Percentiles rank a stretch among this genome's conserved stretches.
phyloP scores from a whole-genome alignment of 1,140 invertebrate genomes.

The Periplaneta americana region DNA sequence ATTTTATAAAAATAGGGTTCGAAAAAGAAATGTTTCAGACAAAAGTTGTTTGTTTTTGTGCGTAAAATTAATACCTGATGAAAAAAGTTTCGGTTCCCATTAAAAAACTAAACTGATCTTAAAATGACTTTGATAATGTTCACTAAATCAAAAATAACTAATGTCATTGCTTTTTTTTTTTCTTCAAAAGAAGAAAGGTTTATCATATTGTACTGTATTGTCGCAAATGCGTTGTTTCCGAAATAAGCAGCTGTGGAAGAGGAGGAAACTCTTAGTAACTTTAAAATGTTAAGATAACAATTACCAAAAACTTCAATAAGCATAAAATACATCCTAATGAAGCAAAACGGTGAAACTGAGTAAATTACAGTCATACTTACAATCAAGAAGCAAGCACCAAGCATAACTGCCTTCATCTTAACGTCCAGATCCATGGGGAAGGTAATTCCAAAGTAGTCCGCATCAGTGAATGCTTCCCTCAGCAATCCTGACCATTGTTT shows the following conservation, averaged over 20 bases:
- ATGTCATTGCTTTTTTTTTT: no score
- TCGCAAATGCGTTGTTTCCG: not conserved
- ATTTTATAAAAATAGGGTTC: no score
- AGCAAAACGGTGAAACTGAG: not conserved
- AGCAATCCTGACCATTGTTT: conserved; percentile 70
- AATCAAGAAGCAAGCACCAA: conserved; percentile 69
- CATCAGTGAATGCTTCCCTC: conserved; percentile 66
- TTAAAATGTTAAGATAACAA: not conserved
- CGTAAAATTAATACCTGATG: no score
- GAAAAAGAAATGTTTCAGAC: no score
- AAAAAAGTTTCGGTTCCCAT: no score
- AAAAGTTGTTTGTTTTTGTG: no score
- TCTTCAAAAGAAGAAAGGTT: conserved; percentile 20
- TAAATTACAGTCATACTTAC: conserved; percentile 43
- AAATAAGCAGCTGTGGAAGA: not conserved
- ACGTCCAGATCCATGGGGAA: conserved; percentile 79
- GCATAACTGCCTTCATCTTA: conserved; percentile 71
- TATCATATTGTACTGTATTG: not conserved
- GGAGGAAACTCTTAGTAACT: not conserved
- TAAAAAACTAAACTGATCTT: no score
- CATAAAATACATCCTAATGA: not conserved
- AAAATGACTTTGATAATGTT: no score
- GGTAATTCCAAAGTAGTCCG: conserved; percentile 70
- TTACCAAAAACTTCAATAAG: not conserved
- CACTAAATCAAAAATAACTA: no score